A percentile compares a stretch with the other conserved stretches of the same genome.
These are phyloP conservation scores for Morelia viridis DNA, from an alignment of 2,797 vertebrate species.

Conservation along the genomic window DNA sequence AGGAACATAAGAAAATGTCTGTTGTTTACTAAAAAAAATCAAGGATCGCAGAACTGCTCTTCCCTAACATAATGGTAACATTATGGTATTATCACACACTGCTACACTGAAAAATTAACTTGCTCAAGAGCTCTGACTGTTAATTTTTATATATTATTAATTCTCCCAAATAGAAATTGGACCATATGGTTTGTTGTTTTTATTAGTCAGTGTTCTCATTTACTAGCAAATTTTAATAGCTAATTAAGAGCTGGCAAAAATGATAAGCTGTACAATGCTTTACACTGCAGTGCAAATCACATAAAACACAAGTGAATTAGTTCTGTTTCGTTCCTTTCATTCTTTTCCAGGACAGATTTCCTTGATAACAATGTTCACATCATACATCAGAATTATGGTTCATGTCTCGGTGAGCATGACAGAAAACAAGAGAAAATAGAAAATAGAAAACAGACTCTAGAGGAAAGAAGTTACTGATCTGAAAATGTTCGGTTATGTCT, in stretches of 20 bases:
- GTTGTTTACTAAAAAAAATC: neutral
- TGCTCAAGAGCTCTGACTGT: neutral
- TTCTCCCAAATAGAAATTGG: neutral
- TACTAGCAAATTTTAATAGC: neutral
- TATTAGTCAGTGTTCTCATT: neutral
- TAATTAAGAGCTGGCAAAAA: neutral
- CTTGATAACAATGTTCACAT: neutral
- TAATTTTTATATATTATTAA: constrained; percentile 33
- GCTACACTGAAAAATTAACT: neutral
- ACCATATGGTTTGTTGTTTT: neutral
- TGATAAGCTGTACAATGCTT: rapidly evolving
- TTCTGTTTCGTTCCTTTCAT: neutral
- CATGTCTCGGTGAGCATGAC: neutral
- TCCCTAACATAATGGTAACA: neutral
- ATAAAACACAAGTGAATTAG: neutral
- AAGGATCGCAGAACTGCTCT: neutral
- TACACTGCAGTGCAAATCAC: neutral
- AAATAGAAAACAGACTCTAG: neutral
- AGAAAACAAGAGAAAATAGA: neutral
- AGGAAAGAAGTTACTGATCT: neutral
- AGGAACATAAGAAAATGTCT: neutral
- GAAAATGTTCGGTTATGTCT: constrained; percentile 26
- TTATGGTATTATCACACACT: neutral
- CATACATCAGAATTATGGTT: neutral
- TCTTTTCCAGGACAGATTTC: neutral